A percentile compares a stretch with the other conserved stretches of the same genome.
Conservation (phyloP, 2,797 vertebrate genomes). For the Epinephelus awoara region DNA sequence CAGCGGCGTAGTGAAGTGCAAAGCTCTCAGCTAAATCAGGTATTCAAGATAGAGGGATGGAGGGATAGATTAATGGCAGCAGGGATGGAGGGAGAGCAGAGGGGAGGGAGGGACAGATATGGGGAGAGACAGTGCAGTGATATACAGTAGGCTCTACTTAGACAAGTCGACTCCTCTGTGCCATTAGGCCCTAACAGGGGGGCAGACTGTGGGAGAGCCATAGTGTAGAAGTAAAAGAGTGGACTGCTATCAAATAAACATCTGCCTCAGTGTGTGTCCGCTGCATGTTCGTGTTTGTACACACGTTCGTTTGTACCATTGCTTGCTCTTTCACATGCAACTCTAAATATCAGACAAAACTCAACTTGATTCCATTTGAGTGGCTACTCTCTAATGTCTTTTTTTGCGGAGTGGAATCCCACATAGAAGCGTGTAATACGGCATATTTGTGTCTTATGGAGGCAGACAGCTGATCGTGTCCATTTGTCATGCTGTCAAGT, state of each 20-base stretch:
- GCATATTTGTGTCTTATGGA: slow-evolving; percentile 86
- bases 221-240: slow-evolving; percentile 51
- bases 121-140: slow-evolving; percentile 70
- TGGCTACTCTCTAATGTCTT: slow-evolving; percentile 76
- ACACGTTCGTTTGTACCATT: background rate
- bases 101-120: slow-evolving; percentile 61
- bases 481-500: slow-evolving; percentile 91
- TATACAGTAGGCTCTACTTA: slow-evolving; percentile 77
- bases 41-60: slow-evolving; percentile 75
- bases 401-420: slow-evolving; percentile 65
- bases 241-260: slow-evolving; percentile 64
- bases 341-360: slow-evolving; percentile 59
- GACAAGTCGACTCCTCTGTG: slow-evolving; percentile 78
- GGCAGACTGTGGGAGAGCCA: slow-evolving; percentile 59
- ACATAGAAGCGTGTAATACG: slow-evolving; percentile 78
- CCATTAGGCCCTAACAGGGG: slow-evolving; percentile 74
- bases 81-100: slow-evolving; percentile 55
- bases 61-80: slow-evolving; percentile 74
- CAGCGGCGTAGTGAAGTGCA: slow-evolving; percentile 70
- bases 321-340: slow-evolving; percentile 16
- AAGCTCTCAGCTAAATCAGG: slow-evolving; percentile 81
- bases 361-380: slow-evolving; percentile 70
- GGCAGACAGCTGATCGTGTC: slow-evolving; percentile 87
- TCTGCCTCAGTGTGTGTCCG: slow-evolving; percentile 35
- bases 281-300: slow-evolving; percentile 18